Evolutionary conservation across 2,797 vertebrate species (phyloP), one percentile per base, ranked within the genome.

Genomic region (Dendrocincla tyrannina): DNA sequence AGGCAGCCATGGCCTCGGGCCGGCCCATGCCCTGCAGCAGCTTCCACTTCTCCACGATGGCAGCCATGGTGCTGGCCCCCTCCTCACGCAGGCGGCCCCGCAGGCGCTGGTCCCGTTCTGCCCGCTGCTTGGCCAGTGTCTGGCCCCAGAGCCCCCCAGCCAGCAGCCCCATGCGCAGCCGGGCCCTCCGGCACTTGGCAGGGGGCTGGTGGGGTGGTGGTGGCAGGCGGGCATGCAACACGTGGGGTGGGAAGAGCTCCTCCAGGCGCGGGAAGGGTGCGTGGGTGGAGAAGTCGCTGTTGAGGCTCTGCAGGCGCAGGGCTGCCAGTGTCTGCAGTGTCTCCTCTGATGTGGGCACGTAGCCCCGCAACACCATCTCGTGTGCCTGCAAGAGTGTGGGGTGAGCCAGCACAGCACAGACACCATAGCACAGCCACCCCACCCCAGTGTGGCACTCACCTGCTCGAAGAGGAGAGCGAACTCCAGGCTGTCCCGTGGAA

Each of bases 391-490:
- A 35, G 66, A 93, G 37, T 63, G 16, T 0, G 0, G 17, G 8
- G 64, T 79, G 60, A 94, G 93, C 30, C 0, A 6, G 33, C 35
- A 15, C 1, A 0, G 75, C 30, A 5, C 0, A 10, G 64, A 23
- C 56, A 20, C 37, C 44, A 4, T 0, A 2, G 42, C 60, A 39
- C 0, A 1, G 47, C 41, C 55, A 22, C 23, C 44, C 4, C 8
- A 0, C 22, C 39, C 5, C 8, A 0, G 35, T 2, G 4, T 1
- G 4, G 72, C 76, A 53, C 93, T 92, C 98, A 99, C 99, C 99
- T 99, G 99, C 96, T 99, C 99, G 19, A 99, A 99, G 63, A 99
- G 98, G 96, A 99, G 98, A 72, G 98, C 97, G 52, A 99, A 98
- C 97, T 99, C 99, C 18, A 99, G 98, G 96, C 98, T 98, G 94